Evolutionary conservation across 1,140 invertebrate species (phyloP), one percentile per base, ranked within the genome.

Genomic region (Drosophila erecta): DNA sequence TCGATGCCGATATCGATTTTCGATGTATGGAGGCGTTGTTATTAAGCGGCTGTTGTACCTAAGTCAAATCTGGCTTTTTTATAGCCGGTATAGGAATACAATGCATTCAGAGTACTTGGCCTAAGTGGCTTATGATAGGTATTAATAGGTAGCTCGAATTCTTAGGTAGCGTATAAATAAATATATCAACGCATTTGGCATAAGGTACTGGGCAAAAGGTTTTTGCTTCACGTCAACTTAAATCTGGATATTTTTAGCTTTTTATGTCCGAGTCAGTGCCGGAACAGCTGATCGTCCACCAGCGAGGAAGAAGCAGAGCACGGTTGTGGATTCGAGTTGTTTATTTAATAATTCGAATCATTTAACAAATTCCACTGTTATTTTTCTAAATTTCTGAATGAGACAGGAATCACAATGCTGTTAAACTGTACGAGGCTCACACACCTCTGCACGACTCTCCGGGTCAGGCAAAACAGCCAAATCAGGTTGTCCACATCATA

Each of bases 381-480:
- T 37, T 56, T 37, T 17, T 30, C 22, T 30, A 27, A 10, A 14
- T 69, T 78, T 33, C 33, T 38, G 50, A 60, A 73, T 83, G 55
- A 50, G 46, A 47, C 40, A 67, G 47, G 58, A 51, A 51, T 65
- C 58, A 76, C 61, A 77, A 89, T 89, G 84, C 49, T 89, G 51
- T 49, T 89, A 4, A 79, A 84, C 38, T 89, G 69, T 65, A 77
- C 72, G 24, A 78, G 80, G 5, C 44, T 89, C 53, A 64, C 64
- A 64, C 73, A 74, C 60, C 69, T 65, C 56, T 62, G 65, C 43
- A 64, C 62, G 57, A 84, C 64, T 46, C 55, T 74, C 61, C 64
- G 73, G 40, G 58, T 89, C 24, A 51, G 61, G 47, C 67, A 80
- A 69, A 71, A 78, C 41, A 51, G 54, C 24, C 46, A 54, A 38